phyloP scores from a whole-genome alignment of 1,140 invertebrate species.

The Macrobrachium rosenbergii region DNA sequence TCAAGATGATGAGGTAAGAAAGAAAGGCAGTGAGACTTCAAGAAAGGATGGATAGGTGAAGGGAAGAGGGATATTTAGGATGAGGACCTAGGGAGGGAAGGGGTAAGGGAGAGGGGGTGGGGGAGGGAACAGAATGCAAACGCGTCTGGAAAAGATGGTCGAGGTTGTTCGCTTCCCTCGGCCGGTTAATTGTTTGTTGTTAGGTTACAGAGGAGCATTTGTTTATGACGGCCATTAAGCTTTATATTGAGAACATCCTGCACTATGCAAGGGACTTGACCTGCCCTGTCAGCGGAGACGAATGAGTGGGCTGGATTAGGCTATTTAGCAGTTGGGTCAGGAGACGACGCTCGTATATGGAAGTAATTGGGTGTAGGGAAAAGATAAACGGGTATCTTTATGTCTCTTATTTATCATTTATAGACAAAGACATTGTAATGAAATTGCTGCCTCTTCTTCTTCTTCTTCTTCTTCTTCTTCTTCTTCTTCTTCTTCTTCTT shows the following conservation, averaged over 20 bases:
- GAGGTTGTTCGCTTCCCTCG: background rate
- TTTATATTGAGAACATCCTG: slow-evolving; percentile 46
- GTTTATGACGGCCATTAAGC: slow-evolving; percentile 54
- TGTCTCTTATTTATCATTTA: slow-evolving; percentile 43
- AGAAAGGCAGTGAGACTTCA: too few relatives aligned
- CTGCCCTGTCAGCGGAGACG: slow-evolving; percentile 32
- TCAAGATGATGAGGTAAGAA: too few relatives aligned
- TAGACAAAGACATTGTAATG: slow-evolving; percentile 20
- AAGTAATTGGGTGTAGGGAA: slow-evolving; percentile 13
- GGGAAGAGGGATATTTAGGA: slow-evolving; percentile 4
- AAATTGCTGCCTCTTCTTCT: background rate
- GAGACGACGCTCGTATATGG: slow-evolving; percentile 3
- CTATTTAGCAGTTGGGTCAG: background rate
- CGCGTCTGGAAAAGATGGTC: background rate
- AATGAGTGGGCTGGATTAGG: slow-evolving; percentile 20
- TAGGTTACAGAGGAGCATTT: slow-evolving; percentile 38
- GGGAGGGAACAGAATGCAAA: background rate
- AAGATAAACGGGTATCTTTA: slow-evolving; percentile 31
- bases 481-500: too few relatives aligned
- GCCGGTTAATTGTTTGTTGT: slow-evolving; percentile 44
- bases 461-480: too few relatives aligned
- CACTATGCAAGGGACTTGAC: slow-evolving; percentile 33
- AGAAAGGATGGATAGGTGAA: background rate
- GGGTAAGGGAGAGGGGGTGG: background rate
- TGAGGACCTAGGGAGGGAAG: background rate